Evolutionary conservation across 1,140 invertebrate genomes (phyloP), one percentile per base, ranked within the genome.

Genomic region (Melipona quadrifasciata): DNA sequence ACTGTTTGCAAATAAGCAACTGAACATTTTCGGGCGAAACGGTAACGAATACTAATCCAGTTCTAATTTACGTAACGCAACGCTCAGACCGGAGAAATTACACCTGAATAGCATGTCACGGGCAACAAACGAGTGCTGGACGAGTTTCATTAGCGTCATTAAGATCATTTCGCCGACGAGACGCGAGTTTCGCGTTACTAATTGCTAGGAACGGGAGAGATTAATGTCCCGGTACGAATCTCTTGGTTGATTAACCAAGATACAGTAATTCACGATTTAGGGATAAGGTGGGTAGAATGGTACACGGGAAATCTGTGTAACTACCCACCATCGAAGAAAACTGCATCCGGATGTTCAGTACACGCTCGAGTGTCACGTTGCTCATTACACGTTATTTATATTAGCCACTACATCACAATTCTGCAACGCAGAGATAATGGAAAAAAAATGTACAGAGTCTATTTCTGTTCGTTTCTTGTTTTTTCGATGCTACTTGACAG

Each of bases 21-120:
- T 47, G 39, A 10, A 47, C 39, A 47, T 47, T 47, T 39, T 6
- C 39, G 39, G 6, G 39, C 17, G 31, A 68, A 68, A 34, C 16
- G 65, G 21, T 11, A 31, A 39, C 39, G 14, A 14, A 55, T 75
- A 70, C 65, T n/a, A n/a, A n/a, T n/a, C n/a, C n/a, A n/a, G 78
- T 70, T 70, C 58, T 17, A 80, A 80, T 80, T 58, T 57, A 70
- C 67, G 78, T 80, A 80, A 70, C 53, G 11, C 31, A 64, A 31
- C n/a, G 55, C 16, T 1, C 55, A 34, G 67, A 53, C 8, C 51
- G 73, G 27, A 68, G 78, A 80, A 80, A 80, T 80, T 80, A 68
- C 65, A 24, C 53, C 31, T 68, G 67, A 80, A 57, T 58, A 51
- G 27, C 53, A 27, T 64, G 67, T 80, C 19, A 71, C 67, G n/a